Base-by-base conservation (phyloP, 2,888 invertebrate genomes). In the Noctuana brunneofusca region DNA sequence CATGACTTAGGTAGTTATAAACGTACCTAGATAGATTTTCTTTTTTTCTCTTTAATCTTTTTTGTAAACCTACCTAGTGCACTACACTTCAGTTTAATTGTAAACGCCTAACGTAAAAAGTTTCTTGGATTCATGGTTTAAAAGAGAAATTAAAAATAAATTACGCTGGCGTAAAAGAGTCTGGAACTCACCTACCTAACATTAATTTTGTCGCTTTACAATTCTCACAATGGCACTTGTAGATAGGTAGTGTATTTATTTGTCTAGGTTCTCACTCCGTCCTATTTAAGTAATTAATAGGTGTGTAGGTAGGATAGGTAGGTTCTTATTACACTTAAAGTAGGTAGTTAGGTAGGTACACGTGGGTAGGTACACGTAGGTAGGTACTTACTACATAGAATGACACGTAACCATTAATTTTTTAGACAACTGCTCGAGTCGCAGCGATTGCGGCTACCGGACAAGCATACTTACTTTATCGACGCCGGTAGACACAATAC, bases 401-500 rank as follows among this genome's bases (percentile, higher is more conserved):
- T n/a, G n/a, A n/a, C n/a, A n/a, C 30, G 64, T 58, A 64, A 69
- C 69, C 69, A 68, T 71, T 72, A 69, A 75, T 80, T 78, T 83
- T 81, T 82, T 79, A 80, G 73, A 73, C 75, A 75, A 74, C 74
- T 66, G 66, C 65, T 63, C 63, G 68, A 66, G 76, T 73, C 73
- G 75, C 72, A 71, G 73, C 67, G 68, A 68, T 74, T 74, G 72
- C 73, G 75, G 75, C 83, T 82, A 83, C 74, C 69, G 71, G 82
- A 81, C 83, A 76, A 79, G 79, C 82, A 71, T 72, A 76, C 83
- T 84, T 49, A 43, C 55, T 62, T 83, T 84, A 84, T 84, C 84
- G 79, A 48, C 43, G 80, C 75, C 81, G 81, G 78, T 75, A 80
- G 79, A 68, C 75, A 68, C 72, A 71, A 71, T 72, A 73, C 72